These are phyloP conservation scores for Tenthredo livida DNA, from an alignment of 2,888 invertebrate species.

Conservation along the genomic window DNA sequence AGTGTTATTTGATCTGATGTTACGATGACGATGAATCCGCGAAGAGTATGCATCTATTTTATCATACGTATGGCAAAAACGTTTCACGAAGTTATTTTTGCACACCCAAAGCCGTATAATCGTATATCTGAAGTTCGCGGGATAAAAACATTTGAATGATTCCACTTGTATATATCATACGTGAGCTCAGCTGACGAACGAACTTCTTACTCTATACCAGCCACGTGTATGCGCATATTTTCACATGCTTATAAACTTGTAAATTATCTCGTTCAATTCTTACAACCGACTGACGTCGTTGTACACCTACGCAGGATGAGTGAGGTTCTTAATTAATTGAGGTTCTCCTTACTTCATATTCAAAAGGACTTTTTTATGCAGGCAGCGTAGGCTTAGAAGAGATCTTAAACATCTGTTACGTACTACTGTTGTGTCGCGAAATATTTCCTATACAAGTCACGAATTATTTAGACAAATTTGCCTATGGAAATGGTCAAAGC, in stretches of 20 bases:
- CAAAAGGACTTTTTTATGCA: slow-evolving; percentile 1
- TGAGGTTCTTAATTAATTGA: slow-evolving; percentile 26
- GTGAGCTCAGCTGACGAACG: slow-evolving; percentile 19
- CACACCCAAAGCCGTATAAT: not conserved
- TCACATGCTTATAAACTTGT: slow-evolving; percentile 13
- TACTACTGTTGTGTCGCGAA: not conserved
- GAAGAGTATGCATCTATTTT: not conserved
- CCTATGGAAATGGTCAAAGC: not conserved
- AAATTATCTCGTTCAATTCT: slow-evolving; percentile 8
- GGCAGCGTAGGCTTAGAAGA: not conserved
- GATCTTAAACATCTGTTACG: slow-evolving; percentile 6
- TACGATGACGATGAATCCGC: not conserved
- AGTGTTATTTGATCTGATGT: not conserved
- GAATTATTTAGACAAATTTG: not conserved
- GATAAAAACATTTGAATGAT: not conserved
- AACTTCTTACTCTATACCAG: not conserved
- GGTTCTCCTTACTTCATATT: not conserved
- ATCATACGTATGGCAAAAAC: not conserved
- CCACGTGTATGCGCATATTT: slow-evolving; percentile 25
- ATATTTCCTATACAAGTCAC: not conserved
- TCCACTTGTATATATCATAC: not conserved
- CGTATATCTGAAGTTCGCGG: not conserved
- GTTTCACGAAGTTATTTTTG: not conserved
- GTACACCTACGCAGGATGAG: slow-evolving; percentile 36
- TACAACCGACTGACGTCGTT: slow-evolving; percentile 37